Conservation (phyloP, 1,140 invertebrate species). For the Apis laboriosa region DNA sequence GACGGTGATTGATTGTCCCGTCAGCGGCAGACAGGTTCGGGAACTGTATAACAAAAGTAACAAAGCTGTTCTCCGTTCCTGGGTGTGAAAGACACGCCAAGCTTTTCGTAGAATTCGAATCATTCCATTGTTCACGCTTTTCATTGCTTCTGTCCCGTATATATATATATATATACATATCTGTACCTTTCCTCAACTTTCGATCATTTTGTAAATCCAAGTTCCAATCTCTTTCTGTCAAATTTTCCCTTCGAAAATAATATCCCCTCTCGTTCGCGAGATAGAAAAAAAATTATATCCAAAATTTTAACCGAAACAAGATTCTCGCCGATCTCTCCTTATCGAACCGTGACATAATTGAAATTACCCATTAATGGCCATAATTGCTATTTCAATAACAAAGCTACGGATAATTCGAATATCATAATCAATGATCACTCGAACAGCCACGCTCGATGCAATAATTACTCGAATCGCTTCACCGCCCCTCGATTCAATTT, state of each 20-base stretch:
- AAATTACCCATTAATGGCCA: not conserved
- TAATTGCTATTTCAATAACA: not conserved
- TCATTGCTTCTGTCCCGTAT: not conserved
- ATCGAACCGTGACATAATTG: not conserved
- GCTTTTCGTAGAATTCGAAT: slow-evolving; percentile 33
- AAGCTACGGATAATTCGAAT: not conserved
- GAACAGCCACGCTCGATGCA: not conserved
- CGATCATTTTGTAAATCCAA: slow-evolving; percentile 31
- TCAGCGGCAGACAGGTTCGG: slow-evolving; percentile 70
- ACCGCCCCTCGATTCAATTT: not conserved
- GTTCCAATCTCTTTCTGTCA: no score
- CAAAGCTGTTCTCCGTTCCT: slow-evolving; percentile 60
- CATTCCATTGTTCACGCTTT: slow-evolving; percentile 22
- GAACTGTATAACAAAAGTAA: slow-evolving; percentile 71
- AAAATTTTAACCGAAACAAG: no score
- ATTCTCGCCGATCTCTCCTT: not conserved
- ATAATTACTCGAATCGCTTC: not conserved
- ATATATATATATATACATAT: no score
- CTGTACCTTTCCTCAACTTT: not conserved
- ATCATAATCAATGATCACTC: not conserved
- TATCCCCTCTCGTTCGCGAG: no score
- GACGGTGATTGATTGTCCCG: slow-evolving; percentile 76
- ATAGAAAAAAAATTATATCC: no score
- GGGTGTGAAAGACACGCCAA: slow-evolving; percentile 30
- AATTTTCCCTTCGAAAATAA: no score